A percentile compares a stretch with the other conserved stretches of the same genome.
Evolutionary conservation across 2,888 invertebrate genomes (phyloP).

Genomic region (Pyralis farinalis): DNA sequence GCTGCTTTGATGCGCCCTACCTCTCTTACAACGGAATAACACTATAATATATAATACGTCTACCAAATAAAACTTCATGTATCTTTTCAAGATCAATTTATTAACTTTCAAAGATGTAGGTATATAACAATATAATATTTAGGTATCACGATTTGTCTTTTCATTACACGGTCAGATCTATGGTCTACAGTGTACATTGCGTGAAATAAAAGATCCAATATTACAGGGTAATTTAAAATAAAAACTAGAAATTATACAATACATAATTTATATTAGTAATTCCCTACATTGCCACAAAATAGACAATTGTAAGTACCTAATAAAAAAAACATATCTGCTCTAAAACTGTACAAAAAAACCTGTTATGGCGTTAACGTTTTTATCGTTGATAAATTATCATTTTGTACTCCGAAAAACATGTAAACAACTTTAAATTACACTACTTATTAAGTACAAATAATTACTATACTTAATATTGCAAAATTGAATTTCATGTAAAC

Average conservation of each 20-base stretch:
- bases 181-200: constrained; percentile 39
- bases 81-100: constrained; percentile 46
- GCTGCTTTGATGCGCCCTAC: no score
- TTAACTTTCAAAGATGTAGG: constrained; percentile 64
- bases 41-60: no score
- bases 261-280: no score
- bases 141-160: constrained; percentile 74
- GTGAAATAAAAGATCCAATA: constrained; percentile 17
- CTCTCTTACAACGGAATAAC: neutral
- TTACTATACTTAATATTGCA: neutral
- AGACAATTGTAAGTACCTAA: neutral
- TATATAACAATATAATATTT: no score
- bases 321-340: neutral
- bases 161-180: constrained; percentile 63
- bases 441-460: constrained; percentile 2
- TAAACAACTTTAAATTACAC: constrained; percentile 2
- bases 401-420: constrained; percentile 8
- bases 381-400: neutral
- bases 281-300: constrained; percentile 12
- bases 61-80: neutral
- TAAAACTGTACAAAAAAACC: neutral
- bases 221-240: neutral
- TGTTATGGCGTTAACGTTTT: neutral
- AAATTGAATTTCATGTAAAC: constrained; percentile 9
- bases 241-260: constrained; percentile 7